Conservation (phyloP, 2,113 vertebrate species). For the Macrotus californicus region DNA sequence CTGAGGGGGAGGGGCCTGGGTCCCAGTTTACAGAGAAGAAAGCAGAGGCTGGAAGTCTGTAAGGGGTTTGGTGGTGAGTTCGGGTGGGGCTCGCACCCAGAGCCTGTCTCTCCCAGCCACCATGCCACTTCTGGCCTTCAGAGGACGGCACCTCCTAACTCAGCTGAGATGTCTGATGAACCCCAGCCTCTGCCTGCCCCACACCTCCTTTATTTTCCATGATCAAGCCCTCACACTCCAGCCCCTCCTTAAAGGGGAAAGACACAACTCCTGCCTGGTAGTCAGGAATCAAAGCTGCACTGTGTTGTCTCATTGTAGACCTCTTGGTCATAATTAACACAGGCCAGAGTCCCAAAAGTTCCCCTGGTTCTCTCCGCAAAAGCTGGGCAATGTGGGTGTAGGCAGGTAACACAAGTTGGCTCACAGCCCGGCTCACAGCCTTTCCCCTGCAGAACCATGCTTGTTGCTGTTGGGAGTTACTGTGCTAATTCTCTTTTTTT, state of each 20-base stretch:
- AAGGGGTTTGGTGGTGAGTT: neutral
- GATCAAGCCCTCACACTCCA: neutral
- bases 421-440: neutral
- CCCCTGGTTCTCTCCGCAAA: neutral
- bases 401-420: neutral
- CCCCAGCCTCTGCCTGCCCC: neutral
- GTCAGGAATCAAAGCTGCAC: neutral
- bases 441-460: neutral
- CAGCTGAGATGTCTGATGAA: neutral
- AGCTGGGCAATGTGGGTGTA: fast-evolving
- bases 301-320: no score
- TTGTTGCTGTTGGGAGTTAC: neutral
- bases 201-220: neutral
- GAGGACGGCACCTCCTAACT: neutral
- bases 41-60: neutral
- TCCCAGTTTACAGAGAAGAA: neutral
- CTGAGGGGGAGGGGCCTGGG: neutral
- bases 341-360: neutral
- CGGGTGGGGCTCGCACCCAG: neutral
- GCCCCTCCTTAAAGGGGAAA: neutral
- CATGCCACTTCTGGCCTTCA: neutral
- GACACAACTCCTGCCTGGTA: no score
- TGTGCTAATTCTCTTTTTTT: no score
- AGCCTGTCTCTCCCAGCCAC: neutral
- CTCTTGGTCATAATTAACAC: neutral